Percentiles rank a stretch among this genome's conserved stretches.
phyloP scores from a whole-genome alignment of 2,888 invertebrate genomes.

The Subacronicta megacephala region DNA sequence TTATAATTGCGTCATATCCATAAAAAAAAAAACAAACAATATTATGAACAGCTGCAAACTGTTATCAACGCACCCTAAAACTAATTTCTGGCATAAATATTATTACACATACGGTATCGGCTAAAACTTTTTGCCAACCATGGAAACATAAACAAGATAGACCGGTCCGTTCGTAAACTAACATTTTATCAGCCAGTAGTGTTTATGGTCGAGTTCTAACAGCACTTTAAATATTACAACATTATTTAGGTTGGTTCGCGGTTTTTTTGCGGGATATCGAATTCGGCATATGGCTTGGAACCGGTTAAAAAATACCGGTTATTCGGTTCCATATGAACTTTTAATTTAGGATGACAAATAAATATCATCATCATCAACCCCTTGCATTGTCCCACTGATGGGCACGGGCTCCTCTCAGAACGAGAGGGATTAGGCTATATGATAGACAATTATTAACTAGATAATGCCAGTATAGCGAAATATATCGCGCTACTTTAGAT shows the following conservation, averaged over 20 bases:
- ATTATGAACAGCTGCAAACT: slow-evolving; percentile 1
- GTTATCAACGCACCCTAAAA: slow-evolving; percentile 1
- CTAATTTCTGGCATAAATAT: slow-evolving; percentile 8
- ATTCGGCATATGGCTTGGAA: background rate
- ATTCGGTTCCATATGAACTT: too few relatives aligned
- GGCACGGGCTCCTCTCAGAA: too few relatives aligned
- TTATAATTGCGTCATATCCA: too few relatives aligned
- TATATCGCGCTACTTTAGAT: too few relatives aligned
- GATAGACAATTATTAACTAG: too few relatives aligned
- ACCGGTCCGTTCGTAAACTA: slow-evolving; percentile 33
- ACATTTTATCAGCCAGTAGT: slow-evolving; percentile 34
- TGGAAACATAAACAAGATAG: slow-evolving; percentile 37
- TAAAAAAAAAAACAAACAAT: too few relatives aligned
- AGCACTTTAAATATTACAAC: slow-evolving; percentile 37
- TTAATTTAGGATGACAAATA: too few relatives aligned
- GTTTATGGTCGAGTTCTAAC: slow-evolving; percentile 25
- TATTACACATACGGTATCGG: slow-evolving; percentile 21
- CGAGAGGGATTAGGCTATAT: too few relatives aligned
- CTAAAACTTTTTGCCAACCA: slow-evolving; percentile 34
- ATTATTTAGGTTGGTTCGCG: slow-evolving; percentile 15
- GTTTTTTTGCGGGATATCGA: slow-evolving; percentile 8
- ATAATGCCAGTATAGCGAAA: too few relatives aligned
- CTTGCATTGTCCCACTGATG: too few relatives aligned
- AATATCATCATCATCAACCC: too few relatives aligned
- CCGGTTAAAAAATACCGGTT: too few relatives aligned